Evolutionary conservation across 2,113 vertebrate species (phyloP).

Genomic region (Rhizomys pruinosus): DNA sequence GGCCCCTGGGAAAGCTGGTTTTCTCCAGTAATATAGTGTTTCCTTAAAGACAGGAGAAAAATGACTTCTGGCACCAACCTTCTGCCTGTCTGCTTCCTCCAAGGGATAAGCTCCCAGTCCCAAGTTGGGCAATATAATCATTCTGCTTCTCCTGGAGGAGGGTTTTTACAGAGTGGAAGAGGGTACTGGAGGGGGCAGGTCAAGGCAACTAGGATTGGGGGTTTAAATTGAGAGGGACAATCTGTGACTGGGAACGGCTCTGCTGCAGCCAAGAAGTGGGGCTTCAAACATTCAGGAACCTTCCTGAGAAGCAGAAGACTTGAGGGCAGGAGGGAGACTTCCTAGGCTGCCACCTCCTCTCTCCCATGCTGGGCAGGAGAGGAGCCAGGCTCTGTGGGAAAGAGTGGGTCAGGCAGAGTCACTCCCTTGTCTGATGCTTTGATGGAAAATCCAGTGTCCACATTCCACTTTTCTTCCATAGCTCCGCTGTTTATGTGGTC

Average conservation of each 20-base stretch:
- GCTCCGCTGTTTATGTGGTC: background rate
- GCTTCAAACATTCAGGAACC: background rate
- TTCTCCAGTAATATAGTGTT: too few relatives aligned
- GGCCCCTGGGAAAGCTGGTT: background rate
- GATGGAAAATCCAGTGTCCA: background rate
- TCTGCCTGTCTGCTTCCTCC: background rate
- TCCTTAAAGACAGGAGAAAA: too few relatives aligned
- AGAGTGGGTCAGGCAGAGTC: background rate
- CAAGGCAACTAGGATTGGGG: background rate
- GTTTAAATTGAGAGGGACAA: too few relatives aligned
- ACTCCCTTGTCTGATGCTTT: background rate
- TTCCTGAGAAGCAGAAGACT: background rate
- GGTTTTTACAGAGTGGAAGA: background rate
- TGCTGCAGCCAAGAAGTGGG: background rate
- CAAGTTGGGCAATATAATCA: background rate
- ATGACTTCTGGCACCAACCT: too few relatives aligned
- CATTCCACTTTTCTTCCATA: background rate
- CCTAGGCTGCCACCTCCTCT: background rate
- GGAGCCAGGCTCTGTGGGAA: background rate
- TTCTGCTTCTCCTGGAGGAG: background rate
- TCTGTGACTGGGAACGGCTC: too few relatives aligned
- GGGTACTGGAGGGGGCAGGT: background rate
- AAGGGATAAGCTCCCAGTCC: background rate
- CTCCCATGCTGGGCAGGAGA: background rate
- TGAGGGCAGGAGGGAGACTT: background rate